Conservation (phyloP, 2,113 vertebrate species). For the Bubalus kerabau region DNA sequence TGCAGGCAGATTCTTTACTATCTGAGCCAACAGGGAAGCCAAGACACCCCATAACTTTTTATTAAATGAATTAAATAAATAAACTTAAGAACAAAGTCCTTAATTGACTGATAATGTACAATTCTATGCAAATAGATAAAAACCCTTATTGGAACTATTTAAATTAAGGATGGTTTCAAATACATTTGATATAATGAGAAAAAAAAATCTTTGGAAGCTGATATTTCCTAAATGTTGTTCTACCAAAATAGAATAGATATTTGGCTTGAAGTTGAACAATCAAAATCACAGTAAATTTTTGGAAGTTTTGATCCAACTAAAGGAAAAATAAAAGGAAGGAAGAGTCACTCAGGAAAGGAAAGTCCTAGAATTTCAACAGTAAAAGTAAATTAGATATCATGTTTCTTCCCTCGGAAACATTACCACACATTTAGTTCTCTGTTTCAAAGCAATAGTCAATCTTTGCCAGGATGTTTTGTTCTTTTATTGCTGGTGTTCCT, state of each 20-base stretch:
- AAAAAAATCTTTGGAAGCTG: not conserved
- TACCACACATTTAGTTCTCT: not conserved
- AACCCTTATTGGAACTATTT: not conserved
- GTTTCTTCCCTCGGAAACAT: not conserved
- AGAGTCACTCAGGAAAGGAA: not conserved
- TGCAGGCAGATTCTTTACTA: not conserved
- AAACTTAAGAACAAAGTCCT: not conserved
- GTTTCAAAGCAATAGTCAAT: not conserved
- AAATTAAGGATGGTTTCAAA: not conserved
- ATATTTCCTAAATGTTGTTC: not conserved
- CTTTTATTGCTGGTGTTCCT: not conserved
- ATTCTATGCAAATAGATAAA: not conserved
- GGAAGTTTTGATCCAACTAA: not conserved
- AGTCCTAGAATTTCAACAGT: not conserved
- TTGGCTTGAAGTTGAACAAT: not conserved
- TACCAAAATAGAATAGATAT: not conserved
- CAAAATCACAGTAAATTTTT: not conserved
- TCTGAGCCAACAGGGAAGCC: not conserved
- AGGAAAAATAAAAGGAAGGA: not conserved
- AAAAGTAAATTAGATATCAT: not conserved
- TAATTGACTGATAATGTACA: not conserved
- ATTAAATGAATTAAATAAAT: not conserved
- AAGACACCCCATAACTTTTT: not conserved
- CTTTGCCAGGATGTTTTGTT: not conserved
- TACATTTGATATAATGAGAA: not conserved